Conservation (phyloP, 2,888 invertebrate species). For the Plebejus melissa region DNA sequence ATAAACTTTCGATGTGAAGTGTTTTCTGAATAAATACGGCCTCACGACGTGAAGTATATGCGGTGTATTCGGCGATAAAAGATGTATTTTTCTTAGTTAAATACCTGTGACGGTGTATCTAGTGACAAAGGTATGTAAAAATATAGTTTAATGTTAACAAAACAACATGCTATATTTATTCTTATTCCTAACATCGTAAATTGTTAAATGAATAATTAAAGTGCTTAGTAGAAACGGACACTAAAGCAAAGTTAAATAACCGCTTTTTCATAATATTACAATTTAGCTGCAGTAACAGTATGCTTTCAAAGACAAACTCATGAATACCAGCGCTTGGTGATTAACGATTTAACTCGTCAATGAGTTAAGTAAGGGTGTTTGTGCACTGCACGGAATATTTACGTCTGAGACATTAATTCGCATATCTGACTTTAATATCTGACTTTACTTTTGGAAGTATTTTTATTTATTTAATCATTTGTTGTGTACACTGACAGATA, state of each 20-base stretch:
- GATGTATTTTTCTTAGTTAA: too few relatives aligned
- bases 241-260: background rate
- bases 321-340: background rate
- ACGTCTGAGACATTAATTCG: background rate
- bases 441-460: too few relatives aligned
- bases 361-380: background rate
- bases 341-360: background rate
- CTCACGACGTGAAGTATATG: too few relatives aligned
- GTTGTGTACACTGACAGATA: too few relatives aligned
- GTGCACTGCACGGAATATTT: background rate
- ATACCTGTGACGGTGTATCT: too few relatives aligned
- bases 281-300: background rate
- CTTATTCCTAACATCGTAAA: background rate
- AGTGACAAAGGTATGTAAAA: too few relatives aligned
- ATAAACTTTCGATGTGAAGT: too few relatives aligned
- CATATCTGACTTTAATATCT: too few relatives aligned
- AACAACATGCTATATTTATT: background rate
- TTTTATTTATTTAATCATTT: too few relatives aligned
- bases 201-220: background rate
- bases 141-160: background rate
- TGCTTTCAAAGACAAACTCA: constrained; percentile 1
- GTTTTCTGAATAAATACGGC: too few relatives aligned
- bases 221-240: background rate
- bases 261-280: background rate
- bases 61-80: too few relatives aligned